Percentiles rank a stretch among this genome's conserved stretches.
Conservation (phyloP, 2,113 vertebrate genomes). For the Galbula dea region DNA sequence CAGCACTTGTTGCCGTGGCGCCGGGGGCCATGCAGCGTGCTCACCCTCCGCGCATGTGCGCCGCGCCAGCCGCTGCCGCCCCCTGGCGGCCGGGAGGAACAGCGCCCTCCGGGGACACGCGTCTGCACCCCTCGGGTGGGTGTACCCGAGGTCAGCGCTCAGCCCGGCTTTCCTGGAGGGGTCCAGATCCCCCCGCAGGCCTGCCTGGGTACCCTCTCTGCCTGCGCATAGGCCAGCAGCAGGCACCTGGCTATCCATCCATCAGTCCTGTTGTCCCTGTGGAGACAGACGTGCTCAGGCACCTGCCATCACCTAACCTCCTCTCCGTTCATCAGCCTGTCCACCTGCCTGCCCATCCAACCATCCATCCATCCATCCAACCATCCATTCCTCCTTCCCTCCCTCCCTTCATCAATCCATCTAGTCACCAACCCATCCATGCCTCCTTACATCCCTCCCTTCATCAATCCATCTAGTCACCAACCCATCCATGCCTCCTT, state of each 20-base stretch:
- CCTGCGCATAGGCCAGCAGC: fast-evolving
- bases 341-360: too few species aligned
- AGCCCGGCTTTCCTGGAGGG: not conserved
- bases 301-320: not conserved
- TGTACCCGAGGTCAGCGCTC: too few species aligned
- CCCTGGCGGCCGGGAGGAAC: not conserved
- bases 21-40: fast-evolving
- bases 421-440: not conserved
- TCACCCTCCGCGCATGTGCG: not conserved
- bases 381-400: fast-evolving
- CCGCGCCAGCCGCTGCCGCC: fast-evolving
- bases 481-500: not conserved
- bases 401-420: fast-evolving
- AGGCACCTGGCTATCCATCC: too few species aligned
- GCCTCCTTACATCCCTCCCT: too few species aligned
- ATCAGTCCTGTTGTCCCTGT: not conserved
- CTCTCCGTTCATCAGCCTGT: not conserved
- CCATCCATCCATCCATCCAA: too few species aligned
- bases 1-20: conserved; percentile 20
- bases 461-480: too few species aligned
- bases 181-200: not conserved
- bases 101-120: too few species aligned
- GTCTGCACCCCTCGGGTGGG: not conserved
- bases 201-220: not conserved
- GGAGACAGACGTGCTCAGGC: too few species aligned